A percentile compares a stretch with the other conserved stretches of the same genome.
Evolutionary conservation across 2,797 vertebrate species (phyloP).

Genomic region (Spinus olivaceus): DNA sequence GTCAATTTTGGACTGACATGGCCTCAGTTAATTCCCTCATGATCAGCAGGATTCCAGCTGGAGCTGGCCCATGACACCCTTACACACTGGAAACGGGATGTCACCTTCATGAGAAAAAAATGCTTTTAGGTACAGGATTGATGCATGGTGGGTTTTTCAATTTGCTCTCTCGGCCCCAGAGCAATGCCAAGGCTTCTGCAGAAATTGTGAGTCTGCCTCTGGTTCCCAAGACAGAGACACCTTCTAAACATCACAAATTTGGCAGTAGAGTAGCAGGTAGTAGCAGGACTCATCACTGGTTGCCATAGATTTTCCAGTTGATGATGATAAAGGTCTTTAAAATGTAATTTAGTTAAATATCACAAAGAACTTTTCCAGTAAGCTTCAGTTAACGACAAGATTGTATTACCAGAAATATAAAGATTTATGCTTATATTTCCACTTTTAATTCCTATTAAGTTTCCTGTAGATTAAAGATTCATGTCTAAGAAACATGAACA

Average conservation of each 20-base stretch:
- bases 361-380: conserved; percentile 40
- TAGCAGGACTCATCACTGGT: background rate
- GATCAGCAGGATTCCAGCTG: background rate
- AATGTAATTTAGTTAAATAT: conserved; percentile 51
- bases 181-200: background rate
- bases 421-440: background rate
- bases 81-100: background rate
- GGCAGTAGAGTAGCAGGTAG: background rate
- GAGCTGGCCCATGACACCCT: background rate
- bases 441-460: conserved; percentile 3
- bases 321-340: conserved; percentile 23
- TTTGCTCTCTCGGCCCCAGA: background rate
- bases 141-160: background rate
- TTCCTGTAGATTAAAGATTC: background rate
- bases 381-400: background rate
- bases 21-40: background rate
- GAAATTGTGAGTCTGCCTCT: background rate
- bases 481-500: background rate
- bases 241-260: background rate
- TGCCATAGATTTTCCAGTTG: conserved; percentile 35
- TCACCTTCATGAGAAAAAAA: background rate
- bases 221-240: background rate
- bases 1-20: background rate
- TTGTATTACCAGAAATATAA: background rate
- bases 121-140: background rate